Conservation (phyloP, 2,888 invertebrate species). For the Glaucopsyche alexis region DNA sequence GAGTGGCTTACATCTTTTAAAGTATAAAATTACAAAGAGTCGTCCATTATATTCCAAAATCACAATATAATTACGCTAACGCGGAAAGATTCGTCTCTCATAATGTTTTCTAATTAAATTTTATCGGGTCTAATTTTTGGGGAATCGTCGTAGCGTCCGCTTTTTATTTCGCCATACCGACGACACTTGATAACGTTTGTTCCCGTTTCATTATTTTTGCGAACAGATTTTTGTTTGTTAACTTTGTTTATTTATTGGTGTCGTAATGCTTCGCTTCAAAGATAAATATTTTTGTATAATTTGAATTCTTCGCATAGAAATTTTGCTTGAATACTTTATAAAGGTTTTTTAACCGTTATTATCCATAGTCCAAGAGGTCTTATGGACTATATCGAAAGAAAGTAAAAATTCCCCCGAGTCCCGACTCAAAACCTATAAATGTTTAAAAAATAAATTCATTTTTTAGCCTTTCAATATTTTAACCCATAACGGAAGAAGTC, state of each 20-base stretch:
- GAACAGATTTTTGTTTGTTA: constrained; percentile 21
- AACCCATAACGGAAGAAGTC: no score
- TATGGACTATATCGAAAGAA: no score
- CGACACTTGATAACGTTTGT: constrained; percentile 30
- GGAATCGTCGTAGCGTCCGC: constrained; percentile 29
- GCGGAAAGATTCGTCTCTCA: constrained; percentile 60
- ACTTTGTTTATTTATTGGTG: constrained; percentile 20
- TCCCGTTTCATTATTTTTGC: constrained; percentile 29
- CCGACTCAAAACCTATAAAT: no score
- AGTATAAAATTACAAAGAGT: constrained; percentile 28
- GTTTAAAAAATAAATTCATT: no score
- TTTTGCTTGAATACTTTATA: not conserved
- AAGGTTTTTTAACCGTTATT: not conserved
- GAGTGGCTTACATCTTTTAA: constrained; percentile 25
- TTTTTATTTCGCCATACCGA: constrained; percentile 29
- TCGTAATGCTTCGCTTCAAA: not conserved
- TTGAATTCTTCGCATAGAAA: not conserved
- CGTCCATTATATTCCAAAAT: constrained; percentile 69
- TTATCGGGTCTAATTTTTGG: constrained; percentile 42
- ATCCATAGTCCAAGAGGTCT: no score
- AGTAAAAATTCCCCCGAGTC: no score
- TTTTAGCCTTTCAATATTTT: no score
- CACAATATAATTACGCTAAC: constrained; percentile 69
- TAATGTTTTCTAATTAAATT: constrained; percentile 67
- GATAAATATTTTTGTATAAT: not conserved